Evolutionary conservation across 2,113 vertebrate genomes (phyloP), one percentile per base, ranked within the genome.

Genomic region (Stegastes partitus): DNA sequence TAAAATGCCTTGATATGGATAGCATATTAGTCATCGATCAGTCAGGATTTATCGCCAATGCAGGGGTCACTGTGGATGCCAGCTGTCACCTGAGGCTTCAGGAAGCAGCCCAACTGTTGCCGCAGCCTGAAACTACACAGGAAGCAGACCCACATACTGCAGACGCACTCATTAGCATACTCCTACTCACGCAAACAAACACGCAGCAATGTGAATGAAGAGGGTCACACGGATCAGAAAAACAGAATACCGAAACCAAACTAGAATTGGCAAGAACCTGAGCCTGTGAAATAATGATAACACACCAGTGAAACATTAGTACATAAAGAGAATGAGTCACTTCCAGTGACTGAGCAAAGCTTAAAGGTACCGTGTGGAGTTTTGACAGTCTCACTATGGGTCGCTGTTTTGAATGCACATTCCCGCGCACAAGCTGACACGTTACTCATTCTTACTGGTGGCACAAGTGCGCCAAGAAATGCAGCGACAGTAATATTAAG

Each of bases 141-240:
- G 45, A 77, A 42, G 5, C 54, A 59, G n/a, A 45, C 18, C 42
- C 18, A 50, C 28, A 70, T 34, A 39, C 11, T n/a, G 19, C 21
- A 81, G 31, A 59, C 23, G 19, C n/a, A 42, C 19, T 69, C n/a
- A 51, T 57, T 23, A 64, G 23, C 34, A 57, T 21, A 21, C 22
- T 75, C 49, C 55, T 22, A 61, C 61, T 75, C 75, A 63, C 5
- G 39, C 51, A 65, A 64, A 18, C 19, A 67, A 11, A 58, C 37
- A 51, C 2, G 18, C 15, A 59, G 22, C 51, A 61, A 18, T 3
- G 15, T 42, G 39, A 42, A 42, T 49, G 47, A 49, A 49, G 16
- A 49, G 47, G 47, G 47, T 49, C 47, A 49, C 47, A 49, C 47
- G 15, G 47, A 49, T 0, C 47, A 18, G 19, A 19, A 49, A 49